Evolutionary conservation across 2,113 vertebrate species (phyloP).

Genomic region (Taxidea taxus): DNA sequence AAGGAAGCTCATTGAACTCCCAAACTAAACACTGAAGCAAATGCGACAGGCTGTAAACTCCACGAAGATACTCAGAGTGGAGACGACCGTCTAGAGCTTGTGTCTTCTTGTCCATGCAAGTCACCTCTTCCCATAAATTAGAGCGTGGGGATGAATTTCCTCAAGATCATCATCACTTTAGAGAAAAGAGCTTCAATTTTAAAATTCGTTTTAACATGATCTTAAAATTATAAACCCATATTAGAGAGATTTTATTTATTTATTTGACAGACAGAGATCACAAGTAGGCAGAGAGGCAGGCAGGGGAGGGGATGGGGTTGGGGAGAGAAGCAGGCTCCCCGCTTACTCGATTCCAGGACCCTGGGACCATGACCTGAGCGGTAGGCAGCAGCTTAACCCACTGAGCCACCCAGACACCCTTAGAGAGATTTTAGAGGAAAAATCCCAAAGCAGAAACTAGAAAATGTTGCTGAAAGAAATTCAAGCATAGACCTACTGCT

Average conservation of each 20-base stretch:
- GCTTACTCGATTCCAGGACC: too few species aligned
- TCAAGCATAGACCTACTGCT: background rate
- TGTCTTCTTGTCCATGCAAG: too few species aligned
- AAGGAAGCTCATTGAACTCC: background rate
- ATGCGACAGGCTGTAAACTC: background rate
- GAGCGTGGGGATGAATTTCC: background rate
- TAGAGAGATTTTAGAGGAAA: background rate
- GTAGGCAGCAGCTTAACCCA: too few species aligned
- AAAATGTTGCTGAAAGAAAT: background rate
- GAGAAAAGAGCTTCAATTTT: background rate
- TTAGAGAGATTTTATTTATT: background rate
- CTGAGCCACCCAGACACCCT: too few species aligned
- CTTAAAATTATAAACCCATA: background rate
- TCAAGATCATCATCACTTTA: background rate
- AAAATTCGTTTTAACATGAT: background rate
- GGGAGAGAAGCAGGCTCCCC: too few species aligned
- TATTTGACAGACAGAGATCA: too few species aligned
- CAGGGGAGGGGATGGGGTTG: too few species aligned
- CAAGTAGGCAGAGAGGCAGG: too few species aligned
- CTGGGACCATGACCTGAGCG: too few species aligned
- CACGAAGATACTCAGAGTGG: background rate
- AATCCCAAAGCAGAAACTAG: background rate
- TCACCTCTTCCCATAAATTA: background rate
- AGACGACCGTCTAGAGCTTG: background rate
- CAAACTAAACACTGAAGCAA: background rate